These are phyloP conservation scores for Axis porcinus DNA, from an alignment of 2,113 vertebrate genomes.

Conservation along the genomic window DNA sequence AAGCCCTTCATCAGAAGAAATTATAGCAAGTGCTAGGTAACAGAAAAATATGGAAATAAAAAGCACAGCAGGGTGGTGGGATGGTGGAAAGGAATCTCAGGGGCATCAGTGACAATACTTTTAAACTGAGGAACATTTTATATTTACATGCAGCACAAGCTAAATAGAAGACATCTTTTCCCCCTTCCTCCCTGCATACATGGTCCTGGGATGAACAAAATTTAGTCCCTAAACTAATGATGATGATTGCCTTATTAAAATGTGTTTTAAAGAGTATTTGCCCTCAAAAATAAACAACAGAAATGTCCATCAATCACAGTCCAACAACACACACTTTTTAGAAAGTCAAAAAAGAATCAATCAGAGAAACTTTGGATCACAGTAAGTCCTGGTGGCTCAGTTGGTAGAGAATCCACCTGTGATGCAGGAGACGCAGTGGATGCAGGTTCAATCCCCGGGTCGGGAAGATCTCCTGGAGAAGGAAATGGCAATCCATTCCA, in stretches of 20 bases:
- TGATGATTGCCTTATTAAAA: neutral
- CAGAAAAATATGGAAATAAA: constrained; percentile 11
- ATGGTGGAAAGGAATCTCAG: neutral
- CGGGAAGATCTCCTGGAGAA: neutral
- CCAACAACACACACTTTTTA: neutral
- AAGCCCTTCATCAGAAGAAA: neutral
- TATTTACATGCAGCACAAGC: neutral
- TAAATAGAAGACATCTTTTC: neutral
- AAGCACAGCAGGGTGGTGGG: neutral
- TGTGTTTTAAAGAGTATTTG: neutral
- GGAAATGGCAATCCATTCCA: neutral
- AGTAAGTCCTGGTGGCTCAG: neutral
- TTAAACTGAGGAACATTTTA: neutral
- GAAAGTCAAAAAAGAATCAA: neutral
- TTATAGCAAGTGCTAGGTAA: neutral
- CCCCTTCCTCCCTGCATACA: neutral
- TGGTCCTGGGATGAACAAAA: neutral
- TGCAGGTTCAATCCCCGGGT: neutral
- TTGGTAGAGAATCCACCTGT: neutral
- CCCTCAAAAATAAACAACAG: neutral
- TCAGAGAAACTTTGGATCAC: neutral
- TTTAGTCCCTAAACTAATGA: neutral
- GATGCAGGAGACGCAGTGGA: neutral
- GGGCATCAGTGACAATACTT: neutral
- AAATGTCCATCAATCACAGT: neutral